phyloP scores from a whole-genome alignment of 2,797 vertebrate genomes.

The Argentina silus region DNA sequence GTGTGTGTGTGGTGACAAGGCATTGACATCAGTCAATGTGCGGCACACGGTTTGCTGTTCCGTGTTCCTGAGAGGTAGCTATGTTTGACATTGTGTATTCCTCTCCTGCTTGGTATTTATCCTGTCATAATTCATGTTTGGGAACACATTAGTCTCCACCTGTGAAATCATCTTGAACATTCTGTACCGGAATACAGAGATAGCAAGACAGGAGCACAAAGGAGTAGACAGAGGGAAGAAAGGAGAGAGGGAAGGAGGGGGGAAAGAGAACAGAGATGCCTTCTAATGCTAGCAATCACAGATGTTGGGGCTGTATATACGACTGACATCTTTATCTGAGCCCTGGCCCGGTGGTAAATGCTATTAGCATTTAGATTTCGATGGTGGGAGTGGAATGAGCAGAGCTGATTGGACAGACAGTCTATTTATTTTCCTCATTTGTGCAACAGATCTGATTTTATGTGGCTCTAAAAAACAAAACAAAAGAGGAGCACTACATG shows the following conservation, averaged over 20 bases:
- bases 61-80: conserved; percentile 25
- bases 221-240: conserved; percentile 21
- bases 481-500: conserved; percentile 9
- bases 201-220: conserved; percentile 22
- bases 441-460: conserved; percentile 33
- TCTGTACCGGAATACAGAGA: too few relatives aligned
- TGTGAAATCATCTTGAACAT: conserved; percentile 45
- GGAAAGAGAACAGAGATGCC: conserved; percentile 24
- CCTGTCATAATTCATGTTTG: conserved; percentile 50
- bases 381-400: conserved; percentile 37
- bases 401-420: conserved; percentile 28
- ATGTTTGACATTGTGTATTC: conserved; percentile 29
- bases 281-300: conserved; percentile 34
- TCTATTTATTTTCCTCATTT: conserved; percentile 54
- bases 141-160: conserved; percentile 47
- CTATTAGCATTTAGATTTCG: conserved; percentile 29
- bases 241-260: neutral
- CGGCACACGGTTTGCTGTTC: neutral
- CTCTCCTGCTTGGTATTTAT: conserved; percentile 26
- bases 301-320: conserved; percentile 5
- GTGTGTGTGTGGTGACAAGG: neutral
- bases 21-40: neutral
- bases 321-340: conserved; percentile 28
- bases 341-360: conserved; percentile 10
- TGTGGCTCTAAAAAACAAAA: conserved; percentile 33